Conservation (phyloP, 2,113 vertebrate genomes). For the Eublepharis macularius region DNA sequence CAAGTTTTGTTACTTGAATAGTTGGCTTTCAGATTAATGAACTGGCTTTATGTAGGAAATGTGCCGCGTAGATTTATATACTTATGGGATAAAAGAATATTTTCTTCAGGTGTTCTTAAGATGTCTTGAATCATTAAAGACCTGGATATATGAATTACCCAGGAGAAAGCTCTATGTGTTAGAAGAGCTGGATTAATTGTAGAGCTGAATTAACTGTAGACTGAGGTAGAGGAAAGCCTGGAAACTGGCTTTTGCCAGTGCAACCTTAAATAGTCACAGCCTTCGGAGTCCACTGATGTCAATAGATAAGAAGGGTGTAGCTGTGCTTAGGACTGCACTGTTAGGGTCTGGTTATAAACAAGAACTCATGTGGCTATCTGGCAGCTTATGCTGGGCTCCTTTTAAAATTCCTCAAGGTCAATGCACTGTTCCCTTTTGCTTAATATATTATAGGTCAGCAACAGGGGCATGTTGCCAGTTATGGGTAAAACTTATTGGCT, state of each 20-base stretch:
- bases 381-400: background rate
- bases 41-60: background rate
- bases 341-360: background rate
- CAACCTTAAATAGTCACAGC: too few species aligned
- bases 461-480: background rate
- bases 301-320: too few species aligned
- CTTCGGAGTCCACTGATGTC: too few species aligned
- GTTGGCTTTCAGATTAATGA: background rate
- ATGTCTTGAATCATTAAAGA: background rate
- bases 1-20: background rate
- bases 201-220: too few species aligned
- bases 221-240: background rate
- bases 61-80: background rate
- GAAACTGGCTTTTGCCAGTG: background rate
- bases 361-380: background rate
- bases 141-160: background rate
- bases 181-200: background rate
- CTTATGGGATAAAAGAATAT: background rate
- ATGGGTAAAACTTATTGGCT: background rate
- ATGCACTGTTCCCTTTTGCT: background rate
- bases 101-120: background rate
- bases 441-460: background rate
- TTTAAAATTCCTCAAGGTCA: background rate
- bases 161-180: background rate
- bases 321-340: too few species aligned